Conservation (phyloP, 1,140 invertebrate genomes). For the Drosophila pectinifera region DNA sequence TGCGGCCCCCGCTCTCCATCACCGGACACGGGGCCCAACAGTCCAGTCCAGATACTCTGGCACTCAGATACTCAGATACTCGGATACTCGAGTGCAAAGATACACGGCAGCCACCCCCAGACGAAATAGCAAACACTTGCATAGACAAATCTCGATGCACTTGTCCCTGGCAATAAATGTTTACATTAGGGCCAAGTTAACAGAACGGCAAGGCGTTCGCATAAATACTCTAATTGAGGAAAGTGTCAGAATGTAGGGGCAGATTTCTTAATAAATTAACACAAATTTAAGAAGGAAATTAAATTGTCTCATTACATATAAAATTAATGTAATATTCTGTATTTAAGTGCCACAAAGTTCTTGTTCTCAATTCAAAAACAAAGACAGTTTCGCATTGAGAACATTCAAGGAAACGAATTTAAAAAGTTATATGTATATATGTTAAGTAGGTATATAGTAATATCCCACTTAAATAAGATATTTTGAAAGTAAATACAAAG, state of each 20-base stretch:
- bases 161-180: conserved; percentile 32
- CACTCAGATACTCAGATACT: conserved; percentile 4
- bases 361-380: conserved; percentile 4
- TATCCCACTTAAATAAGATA: neutral
- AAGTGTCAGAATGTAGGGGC: no score
- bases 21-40: conserved; percentile 14
- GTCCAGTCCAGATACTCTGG: neutral
- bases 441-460: neutral
- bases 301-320: no score
- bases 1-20: conserved; percentile 8
- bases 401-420: neutral
- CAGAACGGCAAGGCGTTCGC: neutral
- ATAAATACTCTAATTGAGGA: neutral
- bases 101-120: conserved; percentile 21
- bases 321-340: neutral
- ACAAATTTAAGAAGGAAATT: no score
- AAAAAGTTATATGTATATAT: neutral
- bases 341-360: neutral
- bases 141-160: conserved; percentile 34
- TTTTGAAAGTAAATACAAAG: neutral
- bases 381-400: conserved; percentile 2
- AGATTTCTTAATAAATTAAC: no score
- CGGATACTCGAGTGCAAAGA: conserved; percentile 5
- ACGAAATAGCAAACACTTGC: conserved; percentile 35
- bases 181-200: neutral